These are phyloP conservation scores for Leiothrix lutea DNA, from an alignment of 2,113 vertebrate species.

Conservation along the genomic window DNA sequence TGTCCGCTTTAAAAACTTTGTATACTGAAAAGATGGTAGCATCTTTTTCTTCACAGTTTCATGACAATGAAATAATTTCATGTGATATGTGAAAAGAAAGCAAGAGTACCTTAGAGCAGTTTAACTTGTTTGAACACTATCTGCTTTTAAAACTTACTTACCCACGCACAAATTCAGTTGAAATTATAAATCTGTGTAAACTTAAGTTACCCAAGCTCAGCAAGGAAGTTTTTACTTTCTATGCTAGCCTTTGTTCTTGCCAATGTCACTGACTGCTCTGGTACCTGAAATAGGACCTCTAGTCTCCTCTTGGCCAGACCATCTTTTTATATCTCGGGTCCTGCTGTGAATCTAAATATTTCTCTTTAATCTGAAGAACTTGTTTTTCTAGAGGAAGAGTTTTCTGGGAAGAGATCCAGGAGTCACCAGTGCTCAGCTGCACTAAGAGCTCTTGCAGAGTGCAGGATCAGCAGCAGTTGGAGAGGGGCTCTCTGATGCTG, in stretches of 20 bases:
- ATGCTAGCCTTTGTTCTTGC: neutral
- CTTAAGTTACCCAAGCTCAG: neutral
- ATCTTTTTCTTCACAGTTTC: neutral
- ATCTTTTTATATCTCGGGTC: neutral
- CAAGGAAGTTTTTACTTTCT: neutral
- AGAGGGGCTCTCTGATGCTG: neutral
- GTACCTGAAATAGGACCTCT: neutral
- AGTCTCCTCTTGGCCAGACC: neutral
- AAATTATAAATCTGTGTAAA: neutral
- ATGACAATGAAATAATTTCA: neutral
- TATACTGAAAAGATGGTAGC: neutral
- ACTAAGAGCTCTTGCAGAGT: neutral
- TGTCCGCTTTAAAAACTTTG: neutral
- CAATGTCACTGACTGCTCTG: neutral
- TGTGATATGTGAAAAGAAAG: neutral
- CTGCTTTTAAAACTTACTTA: neutral
- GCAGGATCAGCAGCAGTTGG: neutral
- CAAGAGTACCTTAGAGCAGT: neutral
- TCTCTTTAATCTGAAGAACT: neutral
- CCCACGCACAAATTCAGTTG: neutral
- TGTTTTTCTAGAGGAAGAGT: neutral
- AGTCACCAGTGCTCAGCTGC: neutral
- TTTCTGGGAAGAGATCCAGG: neutral
- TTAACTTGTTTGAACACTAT: neutral
- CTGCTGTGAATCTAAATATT: constrained; percentile 38